These are phyloP conservation scores for Caenorhabditis imperialis DNA, from an alignment of 2,888 invertebrate genomes.

Conservation along the genomic window DNA sequence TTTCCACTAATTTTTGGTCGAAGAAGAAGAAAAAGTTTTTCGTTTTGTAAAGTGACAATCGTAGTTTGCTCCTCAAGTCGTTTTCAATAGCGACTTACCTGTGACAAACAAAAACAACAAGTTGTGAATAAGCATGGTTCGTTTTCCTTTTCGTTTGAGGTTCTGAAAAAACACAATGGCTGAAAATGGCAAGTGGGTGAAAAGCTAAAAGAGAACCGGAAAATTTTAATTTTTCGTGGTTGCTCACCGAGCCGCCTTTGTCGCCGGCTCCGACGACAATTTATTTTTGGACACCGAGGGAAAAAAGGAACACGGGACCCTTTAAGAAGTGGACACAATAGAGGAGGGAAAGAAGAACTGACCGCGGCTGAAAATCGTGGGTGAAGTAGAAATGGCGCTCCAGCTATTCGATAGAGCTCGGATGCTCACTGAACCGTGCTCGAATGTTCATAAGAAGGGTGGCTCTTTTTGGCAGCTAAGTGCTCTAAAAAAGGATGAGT, in stretches of 20 bases:
- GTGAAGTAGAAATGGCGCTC: no score
- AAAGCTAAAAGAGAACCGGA: not conserved
- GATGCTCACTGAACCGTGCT: slow-evolving; percentile 46
- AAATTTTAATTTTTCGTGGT: slow-evolving; percentile 21
- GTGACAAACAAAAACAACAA: slow-evolving; percentile 22
- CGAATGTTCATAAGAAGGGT: slow-evolving; percentile 51
- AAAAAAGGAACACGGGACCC: slow-evolving; percentile 7
- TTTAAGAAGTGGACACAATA: not conserved
- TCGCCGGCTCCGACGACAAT: no score
- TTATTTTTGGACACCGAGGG: no score
- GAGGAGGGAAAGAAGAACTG: slow-evolving; percentile 1
- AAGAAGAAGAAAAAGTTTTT: not conserved
- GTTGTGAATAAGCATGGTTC: no score
- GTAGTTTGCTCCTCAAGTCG: no score
- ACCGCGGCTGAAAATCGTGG: slow-evolving; percentile 30
- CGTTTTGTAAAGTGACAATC: no score
- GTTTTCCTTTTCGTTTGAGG: no score
- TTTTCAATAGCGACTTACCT: slow-evolving; percentile 27
- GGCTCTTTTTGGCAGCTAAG: no score
- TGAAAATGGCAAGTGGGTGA: slow-evolving; percentile 18
- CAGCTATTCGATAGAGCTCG: slow-evolving; percentile 14
- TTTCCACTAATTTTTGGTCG: not conserved
- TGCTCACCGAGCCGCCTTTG: slow-evolving; percentile 5
- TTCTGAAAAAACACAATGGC: slow-evolving; percentile 28
- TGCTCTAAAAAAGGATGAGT: no score